Percentiles rank a stretch among this genome's conserved stretches.
phyloP scores from a whole-genome alignment of 2,113 vertebrate genomes.

The Callopanchax toddi region DNA sequence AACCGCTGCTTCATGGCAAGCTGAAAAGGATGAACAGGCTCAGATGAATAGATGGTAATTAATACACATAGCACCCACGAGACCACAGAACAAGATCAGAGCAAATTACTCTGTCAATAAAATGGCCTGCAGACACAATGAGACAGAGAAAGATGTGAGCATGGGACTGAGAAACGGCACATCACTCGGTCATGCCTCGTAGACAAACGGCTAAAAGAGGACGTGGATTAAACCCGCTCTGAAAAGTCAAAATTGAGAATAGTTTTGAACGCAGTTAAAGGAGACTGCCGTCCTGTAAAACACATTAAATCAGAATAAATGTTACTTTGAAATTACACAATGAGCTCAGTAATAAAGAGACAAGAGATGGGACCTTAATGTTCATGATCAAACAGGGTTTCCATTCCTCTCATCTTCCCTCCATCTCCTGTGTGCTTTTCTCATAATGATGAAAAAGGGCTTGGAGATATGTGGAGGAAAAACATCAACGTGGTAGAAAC shows the following conservation, averaged over 20 bases:
- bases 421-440: background rate
- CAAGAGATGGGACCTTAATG: background rate
- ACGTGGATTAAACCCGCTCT: background rate
- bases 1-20: constrained; percentile 41
- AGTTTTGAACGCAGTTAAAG: background rate
- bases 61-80: constrained; percentile 69
- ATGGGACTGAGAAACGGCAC: constrained; percentile 3
- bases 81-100: constrained; percentile 61
- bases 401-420: constrained; percentile 13
- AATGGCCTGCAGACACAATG: constrained; percentile 49
- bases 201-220: background rate
- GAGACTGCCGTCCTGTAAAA: too few relatives aligned
- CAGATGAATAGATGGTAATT: constrained; percentile 77
- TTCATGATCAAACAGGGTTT: too few relatives aligned
- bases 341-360: constrained; percentile 6
- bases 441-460: constrained; percentile 33
- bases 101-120: constrained; percentile 77
- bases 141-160: constrained; percentile 27
- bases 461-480: constrained; percentile 27
- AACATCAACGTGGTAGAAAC: constrained; percentile 27
- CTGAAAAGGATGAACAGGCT: constrained; percentile 49
- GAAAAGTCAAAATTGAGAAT: background rate
- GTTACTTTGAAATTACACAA: constrained; percentile 13
- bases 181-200: constrained; percentile 3
- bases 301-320: constrained; percentile 4